These are phyloP conservation scores for Cherax quadricarinatus DNA, from an alignment of 1,140 invertebrate genomes.

Conservation along the genomic window DNA sequence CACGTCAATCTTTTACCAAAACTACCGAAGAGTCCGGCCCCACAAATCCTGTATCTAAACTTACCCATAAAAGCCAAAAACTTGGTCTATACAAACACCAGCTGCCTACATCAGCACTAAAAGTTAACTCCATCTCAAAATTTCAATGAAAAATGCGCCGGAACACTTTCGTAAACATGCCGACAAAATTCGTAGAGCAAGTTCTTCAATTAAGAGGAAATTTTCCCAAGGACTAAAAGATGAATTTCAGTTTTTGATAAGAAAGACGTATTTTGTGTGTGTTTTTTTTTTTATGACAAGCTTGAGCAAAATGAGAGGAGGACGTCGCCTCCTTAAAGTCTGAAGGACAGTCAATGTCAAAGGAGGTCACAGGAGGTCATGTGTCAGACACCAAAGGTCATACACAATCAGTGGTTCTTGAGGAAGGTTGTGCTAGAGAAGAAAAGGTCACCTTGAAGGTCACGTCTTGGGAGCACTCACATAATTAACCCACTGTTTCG, in stretches of 20 bases:
- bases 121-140: not conserved
- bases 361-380: not conserved
- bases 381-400: not conserved
- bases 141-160: not conserved
- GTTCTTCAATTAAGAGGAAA: slow-evolving; percentile 2
- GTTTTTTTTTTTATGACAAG: not conserved
- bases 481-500: too few species aligned
- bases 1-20: too few species aligned
- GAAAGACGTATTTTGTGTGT: not conserved
- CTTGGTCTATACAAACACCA: not conserved
- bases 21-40: too few species aligned
- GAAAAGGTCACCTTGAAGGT: too few species aligned
- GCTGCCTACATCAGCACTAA: too few species aligned
- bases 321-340: not conserved
- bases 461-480: too few species aligned
- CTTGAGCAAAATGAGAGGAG: not conserved
- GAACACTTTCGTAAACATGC: not conserved
- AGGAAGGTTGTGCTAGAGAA: too few species aligned
- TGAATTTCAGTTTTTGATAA: not conserved
- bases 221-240: not conserved
- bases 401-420: too few species aligned
- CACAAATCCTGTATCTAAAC: too few species aligned
- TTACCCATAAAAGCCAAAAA: not conserved
- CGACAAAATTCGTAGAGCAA: not conserved
- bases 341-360: not conserved